A percentile compares a stretch with the other conserved stretches of the same genome.
Conservation (phyloP, 2,888 invertebrate species). For the Netelia melanura region DNA sequence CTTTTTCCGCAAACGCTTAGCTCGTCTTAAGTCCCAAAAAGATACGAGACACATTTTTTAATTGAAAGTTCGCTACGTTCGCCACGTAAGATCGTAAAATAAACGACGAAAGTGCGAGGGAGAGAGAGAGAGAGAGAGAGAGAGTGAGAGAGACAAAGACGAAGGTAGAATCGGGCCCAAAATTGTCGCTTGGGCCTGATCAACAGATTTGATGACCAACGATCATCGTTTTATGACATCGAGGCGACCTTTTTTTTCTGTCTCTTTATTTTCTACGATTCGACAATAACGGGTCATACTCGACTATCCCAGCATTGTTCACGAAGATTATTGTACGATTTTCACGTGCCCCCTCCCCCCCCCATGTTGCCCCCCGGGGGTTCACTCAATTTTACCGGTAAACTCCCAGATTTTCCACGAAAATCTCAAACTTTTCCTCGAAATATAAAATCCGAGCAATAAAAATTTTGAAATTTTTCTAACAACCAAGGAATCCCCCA, state of each 20-base stretch:
- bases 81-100: constrained; percentile 42
- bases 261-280: neutral
- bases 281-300: constrained; percentile 37
- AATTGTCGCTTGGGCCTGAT: constrained; percentile 37
- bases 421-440: constrained; percentile 39
- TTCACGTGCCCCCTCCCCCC: constrained; percentile 17
- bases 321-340: constrained; percentile 24
- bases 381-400: constrained; percentile 7
- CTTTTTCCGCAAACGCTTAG: neutral
- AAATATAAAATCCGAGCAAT: constrained; percentile 29
- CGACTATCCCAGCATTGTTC: constrained; percentile 31
- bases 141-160: neutral
- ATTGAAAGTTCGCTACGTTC: constrained; percentile 17
- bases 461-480: neutral
- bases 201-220: constrained; percentile 66
- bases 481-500: constrained; percentile 38
- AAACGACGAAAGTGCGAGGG: neutral
- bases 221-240: constrained; percentile 73
- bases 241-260: constrained; percentile 63
- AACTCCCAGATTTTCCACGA: constrained; percentile 38
- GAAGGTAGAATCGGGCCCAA: neutral
- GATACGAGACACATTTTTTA: constrained; percentile 25
- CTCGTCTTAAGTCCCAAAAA: neutral
- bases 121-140: constrained; percentile 14
- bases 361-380: neutral